phyloP scores from a whole-genome alignment of 1,140 invertebrate species.

The Cotesia typhae region DNA sequence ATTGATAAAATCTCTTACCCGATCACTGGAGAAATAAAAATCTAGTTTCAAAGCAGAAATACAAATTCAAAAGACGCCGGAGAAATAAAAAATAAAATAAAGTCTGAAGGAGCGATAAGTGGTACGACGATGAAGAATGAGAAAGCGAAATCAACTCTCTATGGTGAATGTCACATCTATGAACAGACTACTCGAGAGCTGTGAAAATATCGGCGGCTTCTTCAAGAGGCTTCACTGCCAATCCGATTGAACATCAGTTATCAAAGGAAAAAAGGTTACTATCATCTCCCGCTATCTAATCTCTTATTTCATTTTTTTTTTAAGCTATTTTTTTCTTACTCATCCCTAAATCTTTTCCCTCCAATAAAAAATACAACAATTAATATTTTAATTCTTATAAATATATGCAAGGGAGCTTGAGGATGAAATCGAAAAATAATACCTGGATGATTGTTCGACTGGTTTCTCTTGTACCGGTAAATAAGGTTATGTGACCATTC shows the following conservation, averaged over 20 bases:
- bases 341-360: too few species aligned
- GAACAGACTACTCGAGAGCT: conserved; percentile 42
- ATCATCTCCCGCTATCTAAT: conserved; percentile 23
- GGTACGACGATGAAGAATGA: conserved; percentile 37
- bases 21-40: background rate
- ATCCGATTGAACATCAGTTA: conserved; percentile 33
- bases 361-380: conserved; percentile 3
- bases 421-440: too few species aligned
- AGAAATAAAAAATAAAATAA: conserved; percentile 24
- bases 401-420: too few species aligned
- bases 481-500: conserved; percentile 52
- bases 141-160: conserved; percentile 7
- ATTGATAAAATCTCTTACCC: too few species aligned
- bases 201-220: conserved; percentile 46
- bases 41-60: conserved; percentile 20
- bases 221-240: conserved; percentile 26
- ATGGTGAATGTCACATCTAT: background rate
- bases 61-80: conserved; percentile 17
- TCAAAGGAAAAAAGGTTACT: conserved; percentile 17
- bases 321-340: background rate
- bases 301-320: conserved; percentile 17
- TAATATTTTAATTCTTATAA: background rate
- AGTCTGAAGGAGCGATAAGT: conserved; percentile 32
- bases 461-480: conserved; percentile 46
- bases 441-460: background rate